phyloP scores from a whole-genome alignment of 1,140 invertebrate genomes.

The Trinorchestia longiramus region DNA sequence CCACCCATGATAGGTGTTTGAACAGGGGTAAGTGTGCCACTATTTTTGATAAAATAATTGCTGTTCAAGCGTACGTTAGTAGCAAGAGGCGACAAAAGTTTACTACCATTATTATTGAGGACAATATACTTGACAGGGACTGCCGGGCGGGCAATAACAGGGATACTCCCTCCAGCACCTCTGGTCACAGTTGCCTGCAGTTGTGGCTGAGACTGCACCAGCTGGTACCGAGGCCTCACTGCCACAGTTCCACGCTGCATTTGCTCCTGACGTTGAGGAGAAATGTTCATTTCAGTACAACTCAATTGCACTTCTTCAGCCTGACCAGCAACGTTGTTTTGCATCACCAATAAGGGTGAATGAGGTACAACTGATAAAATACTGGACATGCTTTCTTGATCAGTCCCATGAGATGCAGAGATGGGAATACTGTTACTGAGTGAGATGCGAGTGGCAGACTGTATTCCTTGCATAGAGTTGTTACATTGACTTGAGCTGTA shows the following conservation, averaged over 20 bases:
- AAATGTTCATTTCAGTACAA: not conserved
- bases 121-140: not conserved
- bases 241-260: not conserved
- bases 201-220: not conserved
- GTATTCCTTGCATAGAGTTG: not conserved
- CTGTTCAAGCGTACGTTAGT: not conserved
- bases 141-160: not conserved
- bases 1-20: not conserved
- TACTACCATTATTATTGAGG: slow-evolving; percentile 24
- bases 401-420: not conserved
- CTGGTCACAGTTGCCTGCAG: not conserved
- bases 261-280: not conserved
- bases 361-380: not conserved
- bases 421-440: not conserved
- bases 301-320: not conserved
- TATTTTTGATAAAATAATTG: not conserved
- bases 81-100: not conserved
- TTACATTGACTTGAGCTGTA: not conserved
- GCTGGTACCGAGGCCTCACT: not conserved
- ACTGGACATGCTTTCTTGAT: not conserved
- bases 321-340: not conserved
- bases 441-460: not conserved
- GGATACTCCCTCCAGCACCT: not conserved
- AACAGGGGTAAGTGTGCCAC: not conserved
- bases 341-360: not conserved